Base-by-base conservation (phyloP, 2,797 vertebrate genomes). In the Sebastes taczanowskii region DNA sequence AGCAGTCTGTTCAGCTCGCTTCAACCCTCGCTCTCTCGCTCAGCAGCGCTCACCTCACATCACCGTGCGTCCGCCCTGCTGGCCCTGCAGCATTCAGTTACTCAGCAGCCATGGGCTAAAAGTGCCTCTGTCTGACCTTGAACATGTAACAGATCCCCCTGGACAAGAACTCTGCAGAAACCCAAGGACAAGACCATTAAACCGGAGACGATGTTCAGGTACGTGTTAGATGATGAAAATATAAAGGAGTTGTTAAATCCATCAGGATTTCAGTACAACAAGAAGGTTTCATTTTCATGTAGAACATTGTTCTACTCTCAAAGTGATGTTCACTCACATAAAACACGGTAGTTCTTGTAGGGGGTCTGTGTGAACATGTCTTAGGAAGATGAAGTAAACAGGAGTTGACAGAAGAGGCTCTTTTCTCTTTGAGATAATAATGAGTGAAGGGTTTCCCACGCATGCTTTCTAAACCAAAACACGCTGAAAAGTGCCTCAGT, bases 1-100 rank as follows among this genome's bases (percentile, higher is more conserved):
- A 82, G 82, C 77, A 76, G 82, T 62, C 67, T 86, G 85, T 83
- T 83, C 85, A 82, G 86, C 89, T 92, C 84, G 63, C 89, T 79
- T 80, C 88, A 88, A 38, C 60, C 79, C 84, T 87, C 77, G 56
- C 88, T 88, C 88, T 86, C 84, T 87, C 77, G 56, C 88, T 88
- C 89, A 88, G 91, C 87, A 86, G 14, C 35, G 59, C 30, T 89
- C 88, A 82, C 72, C 86, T 89, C 80, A 4, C 81, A 73, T 81
- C 83, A 11, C 69, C 46, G 71, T 71, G 63, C 7, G 18, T 68
- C 82, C 69, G 84, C 82, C 75, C 56, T 66, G 77, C 85, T 80
- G 81, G 73, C 77, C 81, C 74, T 65, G 80, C 88, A 90, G 91
- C 90, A 77, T 86, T 87, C 82, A 56, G 79, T 83, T 85, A 83